Conservation (phyloP, 1,140 invertebrate genomes). For the Cepaea nemoralis region DNA sequence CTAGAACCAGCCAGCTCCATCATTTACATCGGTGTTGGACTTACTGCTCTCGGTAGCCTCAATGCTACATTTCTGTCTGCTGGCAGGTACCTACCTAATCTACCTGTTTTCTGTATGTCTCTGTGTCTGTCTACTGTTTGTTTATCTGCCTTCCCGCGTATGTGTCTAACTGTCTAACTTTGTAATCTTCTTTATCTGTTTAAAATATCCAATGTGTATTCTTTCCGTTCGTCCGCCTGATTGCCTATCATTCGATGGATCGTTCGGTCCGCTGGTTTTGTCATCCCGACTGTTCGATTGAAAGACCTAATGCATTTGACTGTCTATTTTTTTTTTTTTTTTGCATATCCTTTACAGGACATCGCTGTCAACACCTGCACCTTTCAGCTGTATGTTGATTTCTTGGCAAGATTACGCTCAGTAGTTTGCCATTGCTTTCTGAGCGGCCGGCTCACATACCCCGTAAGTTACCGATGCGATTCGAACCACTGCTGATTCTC, state of each 20-base stretch:
- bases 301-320: too few relatives aligned
- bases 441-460: too few relatives aligned
- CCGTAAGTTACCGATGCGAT: too few relatives aligned
- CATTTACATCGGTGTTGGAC: constrained; percentile 51
- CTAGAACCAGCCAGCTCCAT: constrained; percentile 46
- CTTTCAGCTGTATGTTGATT: too few relatives aligned
- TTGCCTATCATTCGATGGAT: not conserved
- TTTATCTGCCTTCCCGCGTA: not conserved
- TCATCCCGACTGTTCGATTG: too few relatives aligned
- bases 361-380: too few relatives aligned
- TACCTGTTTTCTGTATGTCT: not conserved
- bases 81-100: constrained; percentile 46
- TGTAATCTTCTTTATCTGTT: not conserved
- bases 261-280: not conserved
- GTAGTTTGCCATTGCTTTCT: too few relatives aligned
- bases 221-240: not conserved
- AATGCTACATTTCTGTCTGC: constrained; percentile 53
- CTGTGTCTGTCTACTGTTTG: not conserved
- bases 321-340: too few relatives aligned
- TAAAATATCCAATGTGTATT: too few relatives aligned
- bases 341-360: too few relatives aligned
- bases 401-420: too few relatives aligned
- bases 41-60: constrained; percentile 51
- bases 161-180: not conserved
- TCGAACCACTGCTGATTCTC: too few relatives aligned